Percentiles rank a stretch among this genome's conserved stretches.
phyloP scores from a whole-genome alignment of 2,797 vertebrate genomes.

The Sphenopsis melanotis region DNA sequence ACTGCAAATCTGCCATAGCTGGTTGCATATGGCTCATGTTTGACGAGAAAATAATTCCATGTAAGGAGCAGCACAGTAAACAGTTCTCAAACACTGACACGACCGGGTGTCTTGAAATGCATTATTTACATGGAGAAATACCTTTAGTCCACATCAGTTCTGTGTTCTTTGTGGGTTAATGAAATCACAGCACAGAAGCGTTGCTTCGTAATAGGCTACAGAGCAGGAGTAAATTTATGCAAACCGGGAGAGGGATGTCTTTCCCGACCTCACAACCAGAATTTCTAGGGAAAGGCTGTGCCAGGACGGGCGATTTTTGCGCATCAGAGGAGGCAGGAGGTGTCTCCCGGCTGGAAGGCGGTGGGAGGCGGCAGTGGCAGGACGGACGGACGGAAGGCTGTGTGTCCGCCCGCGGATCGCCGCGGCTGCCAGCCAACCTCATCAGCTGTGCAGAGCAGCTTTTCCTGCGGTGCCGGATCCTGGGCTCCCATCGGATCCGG shows the following conservation, averaged over 20 bases:
- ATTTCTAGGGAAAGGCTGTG: not conserved
- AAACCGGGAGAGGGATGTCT: not conserved
- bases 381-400: not conserved
- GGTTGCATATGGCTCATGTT: slow-evolving; percentile 3
- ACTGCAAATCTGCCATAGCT: slow-evolving; percentile 1
- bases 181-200: not conserved
- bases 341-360: not conserved
- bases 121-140: not conserved
- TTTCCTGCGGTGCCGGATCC: not conserved
- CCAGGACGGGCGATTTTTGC: not conserved
- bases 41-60: not conserved
- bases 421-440: not conserved
- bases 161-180: not conserved
- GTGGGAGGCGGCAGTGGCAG: not conserved
- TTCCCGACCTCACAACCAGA: not conserved
- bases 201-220: not conserved
- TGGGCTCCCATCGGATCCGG: not conserved
- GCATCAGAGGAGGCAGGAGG: not conserved
- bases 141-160: not conserved
- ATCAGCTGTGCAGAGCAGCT: not conserved
- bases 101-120: not conserved
- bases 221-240: not conserved
- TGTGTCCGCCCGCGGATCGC: not conserved
- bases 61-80: not conserved
- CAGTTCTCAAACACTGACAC: not conserved